Evolutionary conservation across 1,140 invertebrate species (phyloP).

Genomic region (Drosophila nigromelanica): DNA sequence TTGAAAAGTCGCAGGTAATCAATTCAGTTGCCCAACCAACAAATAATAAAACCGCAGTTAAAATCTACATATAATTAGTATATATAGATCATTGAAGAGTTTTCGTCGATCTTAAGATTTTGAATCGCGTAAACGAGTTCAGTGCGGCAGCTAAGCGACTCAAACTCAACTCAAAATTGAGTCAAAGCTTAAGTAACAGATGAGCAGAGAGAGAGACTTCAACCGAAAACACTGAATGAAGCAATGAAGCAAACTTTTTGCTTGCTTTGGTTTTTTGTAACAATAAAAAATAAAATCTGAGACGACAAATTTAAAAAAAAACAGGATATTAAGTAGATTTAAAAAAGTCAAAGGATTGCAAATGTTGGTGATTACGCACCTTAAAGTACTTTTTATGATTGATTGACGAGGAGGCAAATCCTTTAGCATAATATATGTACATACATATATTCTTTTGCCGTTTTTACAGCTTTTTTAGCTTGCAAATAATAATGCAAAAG

Average conservation of each 20-base stretch:
- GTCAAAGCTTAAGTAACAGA: conserved; percentile 28
- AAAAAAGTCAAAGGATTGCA: background rate
- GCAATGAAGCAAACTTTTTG: too few relatives aligned
- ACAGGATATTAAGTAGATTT: background rate
- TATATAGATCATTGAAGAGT: background rate
- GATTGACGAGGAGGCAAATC: background rate
- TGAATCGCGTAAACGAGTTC: conserved; percentile 53
- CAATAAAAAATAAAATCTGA: background rate
- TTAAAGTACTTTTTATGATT: conserved; percentile 6
- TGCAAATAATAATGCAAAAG: background rate
- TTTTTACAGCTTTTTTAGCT: background rate
- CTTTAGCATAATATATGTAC: background rate
- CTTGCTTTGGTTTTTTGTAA: background rate
- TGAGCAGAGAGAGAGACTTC: background rate
- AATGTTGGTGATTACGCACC: conserved; percentile 6
- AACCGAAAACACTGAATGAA: too few relatives aligned
- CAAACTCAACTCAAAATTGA: conserved; percentile 31
- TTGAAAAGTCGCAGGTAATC: background rate
- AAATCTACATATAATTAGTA: background rate
- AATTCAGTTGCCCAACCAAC: background rate
- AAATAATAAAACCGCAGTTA: background rate
- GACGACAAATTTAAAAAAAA: too few relatives aligned
- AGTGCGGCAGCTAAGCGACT: conserved; percentile 5
- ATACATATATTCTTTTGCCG: background rate
- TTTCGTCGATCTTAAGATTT: conserved; percentile 11